Evolutionary conservation across 2,888 invertebrate species (phyloP).

Genomic region (Noctua janthe): DNA sequence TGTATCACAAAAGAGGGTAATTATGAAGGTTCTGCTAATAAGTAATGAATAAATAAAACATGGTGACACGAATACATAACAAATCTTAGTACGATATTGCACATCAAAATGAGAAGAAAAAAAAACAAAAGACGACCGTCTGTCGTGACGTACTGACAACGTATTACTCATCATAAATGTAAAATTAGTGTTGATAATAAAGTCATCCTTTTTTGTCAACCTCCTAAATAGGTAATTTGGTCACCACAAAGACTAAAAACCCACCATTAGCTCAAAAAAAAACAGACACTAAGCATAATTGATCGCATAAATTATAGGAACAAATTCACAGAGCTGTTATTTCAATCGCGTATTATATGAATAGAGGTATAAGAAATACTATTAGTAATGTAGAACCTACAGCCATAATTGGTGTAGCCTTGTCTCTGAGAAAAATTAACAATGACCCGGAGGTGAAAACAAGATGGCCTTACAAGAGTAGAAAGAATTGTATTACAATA

Average conservation of each 20-base stretch:
- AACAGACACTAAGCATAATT: slow-evolving; percentile 14
- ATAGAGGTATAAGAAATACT: slow-evolving; percentile 58
- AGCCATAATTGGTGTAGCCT: slow-evolving; percentile 64
- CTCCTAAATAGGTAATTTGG: slow-evolving; percentile 35
- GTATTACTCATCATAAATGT: slow-evolving; percentile 9
- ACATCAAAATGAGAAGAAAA: background rate
- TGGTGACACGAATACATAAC: background rate
- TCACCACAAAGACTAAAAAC: slow-evolving; percentile 31
- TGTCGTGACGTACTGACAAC: background rate
- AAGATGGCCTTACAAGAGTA: slow-evolving; percentile 66
- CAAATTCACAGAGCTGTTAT: slow-evolving; percentile 47
- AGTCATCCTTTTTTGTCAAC: slow-evolving; percentile 38
- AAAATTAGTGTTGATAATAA: slow-evolving; percentile 21
- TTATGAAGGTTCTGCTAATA: background rate
- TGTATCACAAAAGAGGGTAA: background rate
- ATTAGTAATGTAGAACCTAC: slow-evolving; percentile 58
- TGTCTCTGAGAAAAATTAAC: slow-evolving; percentile 71
- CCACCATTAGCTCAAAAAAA: slow-evolving; percentile 21
- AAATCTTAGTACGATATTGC: background rate
- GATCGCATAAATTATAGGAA: slow-evolving; percentile 48
- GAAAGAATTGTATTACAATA: slow-evolving; percentile 36
- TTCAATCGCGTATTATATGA: slow-evolving; percentile 52
- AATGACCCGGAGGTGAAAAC: slow-evolving; percentile 75
- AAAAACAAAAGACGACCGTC: background rate
- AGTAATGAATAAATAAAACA: background rate